phyloP scores from a whole-genome alignment of 2,888 invertebrate genomes.

The Tetragonula carbonaria region DNA sequence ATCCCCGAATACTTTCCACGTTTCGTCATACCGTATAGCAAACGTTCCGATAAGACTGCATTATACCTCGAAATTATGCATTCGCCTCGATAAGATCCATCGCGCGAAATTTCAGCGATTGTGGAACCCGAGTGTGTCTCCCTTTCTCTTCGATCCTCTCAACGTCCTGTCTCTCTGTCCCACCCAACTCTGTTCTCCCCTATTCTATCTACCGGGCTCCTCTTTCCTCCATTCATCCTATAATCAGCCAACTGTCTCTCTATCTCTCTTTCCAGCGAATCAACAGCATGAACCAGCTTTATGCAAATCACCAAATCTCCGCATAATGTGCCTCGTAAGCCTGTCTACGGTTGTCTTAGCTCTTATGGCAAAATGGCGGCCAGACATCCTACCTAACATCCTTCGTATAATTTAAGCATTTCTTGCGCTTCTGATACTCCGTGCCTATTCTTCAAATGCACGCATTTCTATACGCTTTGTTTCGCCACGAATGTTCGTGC shows the following conservation, averaged over 20 bases:
- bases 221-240: slow-evolving; percentile 37
- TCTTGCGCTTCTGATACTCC: slow-evolving; percentile 26
- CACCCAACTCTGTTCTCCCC: background rate
- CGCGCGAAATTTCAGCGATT: slow-evolving; percentile 70
- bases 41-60: slow-evolving; percentile 46
- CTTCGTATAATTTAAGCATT: slow-evolving; percentile 43
- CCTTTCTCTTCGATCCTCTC: background rate
- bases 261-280: slow-evolving; percentile 12
- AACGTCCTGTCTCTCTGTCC: background rate
- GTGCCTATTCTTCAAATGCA: slow-evolving; percentile 8
- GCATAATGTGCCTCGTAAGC: slow-evolving; percentile 64
- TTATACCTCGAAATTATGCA: slow-evolving; percentile 73
- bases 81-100: slow-evolving; percentile 75
- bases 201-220: background rate
- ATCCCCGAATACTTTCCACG: slow-evolving; percentile 35
- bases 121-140: slow-evolving; percentile 20
- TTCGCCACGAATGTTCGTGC: background rate
- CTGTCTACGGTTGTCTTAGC: slow-evolving; percentile 70
- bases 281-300: slow-evolving; percentile 65
- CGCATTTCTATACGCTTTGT: slow-evolving; percentile 1
- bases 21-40: slow-evolving; percentile 8
- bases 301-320: slow-evolving; percentile 72
- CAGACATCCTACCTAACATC: slow-evolving; percentile 50
- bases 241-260: slow-evolving; percentile 41
- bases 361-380: slow-evolving; percentile 63